Evolutionary conservation across 2,797 vertebrate genomes (phyloP).

Genomic region (Nannoperca obscura): DNA sequence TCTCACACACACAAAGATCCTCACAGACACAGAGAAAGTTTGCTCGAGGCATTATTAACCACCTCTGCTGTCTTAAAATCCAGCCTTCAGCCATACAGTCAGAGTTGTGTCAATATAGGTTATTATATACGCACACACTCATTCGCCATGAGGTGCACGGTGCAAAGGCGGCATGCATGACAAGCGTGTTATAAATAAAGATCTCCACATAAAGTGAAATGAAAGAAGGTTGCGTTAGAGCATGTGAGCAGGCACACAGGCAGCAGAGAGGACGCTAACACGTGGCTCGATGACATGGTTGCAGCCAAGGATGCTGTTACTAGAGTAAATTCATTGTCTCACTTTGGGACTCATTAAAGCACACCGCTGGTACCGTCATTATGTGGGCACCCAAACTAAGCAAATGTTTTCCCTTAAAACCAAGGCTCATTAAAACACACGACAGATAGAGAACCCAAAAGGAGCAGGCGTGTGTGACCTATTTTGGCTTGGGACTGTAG

Average conservation of each 20-base stretch:
- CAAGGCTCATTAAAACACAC: constrained; percentile 72
- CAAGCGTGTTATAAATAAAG: constrained; percentile 52
- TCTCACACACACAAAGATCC: constrained; percentile 38
- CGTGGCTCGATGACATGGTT: constrained; percentile 31
- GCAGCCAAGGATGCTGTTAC: constrained; percentile 46
- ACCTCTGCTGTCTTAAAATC: constrained; percentile 64
- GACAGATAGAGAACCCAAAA: constrained; percentile 55
- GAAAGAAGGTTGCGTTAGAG: constrained; percentile 32
- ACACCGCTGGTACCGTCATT: constrained; percentile 44
- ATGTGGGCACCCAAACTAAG: constrained; percentile 57
- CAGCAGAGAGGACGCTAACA: constrained; percentile 19
- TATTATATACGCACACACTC: constrained; percentile 23
- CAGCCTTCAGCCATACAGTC: constrained; percentile 56
- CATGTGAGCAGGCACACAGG: not conserved
- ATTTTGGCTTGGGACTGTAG: constrained; percentile 48
- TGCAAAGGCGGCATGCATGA: constrained; percentile 26
- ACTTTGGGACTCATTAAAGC: constrained; percentile 72
- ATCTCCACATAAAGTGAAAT: constrained; percentile 23
- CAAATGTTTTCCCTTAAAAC: constrained; percentile 67
- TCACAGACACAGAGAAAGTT: constrained; percentile 52
- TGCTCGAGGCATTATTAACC: constrained; percentile 59
- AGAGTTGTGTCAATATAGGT: constrained; percentile 53
- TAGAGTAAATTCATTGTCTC: constrained; percentile 57
- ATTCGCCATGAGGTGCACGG: constrained; percentile 3
- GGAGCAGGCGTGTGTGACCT: constrained; percentile 72